Conservation (phyloP, 2,797 vertebrate genomes). For the Astyanax mexicanus region DNA sequence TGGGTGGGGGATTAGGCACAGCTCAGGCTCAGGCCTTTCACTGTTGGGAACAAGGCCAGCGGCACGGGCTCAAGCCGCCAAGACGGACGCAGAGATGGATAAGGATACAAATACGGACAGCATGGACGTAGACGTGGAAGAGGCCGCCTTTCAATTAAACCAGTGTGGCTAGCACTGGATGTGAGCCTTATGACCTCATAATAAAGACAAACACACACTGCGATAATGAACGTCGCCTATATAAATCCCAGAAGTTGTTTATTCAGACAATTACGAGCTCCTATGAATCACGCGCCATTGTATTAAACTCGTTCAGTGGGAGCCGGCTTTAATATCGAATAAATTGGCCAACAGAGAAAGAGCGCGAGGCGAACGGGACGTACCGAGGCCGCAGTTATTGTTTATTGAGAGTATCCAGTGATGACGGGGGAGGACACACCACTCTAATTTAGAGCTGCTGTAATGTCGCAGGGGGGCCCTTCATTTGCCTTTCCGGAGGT, state of each 20-base stretch:
- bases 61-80: constrained; percentile 5
- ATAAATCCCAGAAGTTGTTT: constrained; percentile 78
- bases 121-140: too few species aligned
- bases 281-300: constrained; percentile 79
- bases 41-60: constrained; percentile 12
- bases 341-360: constrained; percentile 33
- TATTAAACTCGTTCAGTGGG: constrained; percentile 70
- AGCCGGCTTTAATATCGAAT: constrained; percentile 50
- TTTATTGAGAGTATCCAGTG: constrained; percentile 30
- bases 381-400: constrained; percentile 25
- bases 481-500: constrained; percentile 22
- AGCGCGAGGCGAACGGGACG: background rate
- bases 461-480: constrained; percentile 29
- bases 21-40: constrained; percentile 3
- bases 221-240: constrained; percentile 55
- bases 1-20: constrained; percentile 5
- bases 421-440: constrained; percentile 26
- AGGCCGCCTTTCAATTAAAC: constrained; percentile 45
- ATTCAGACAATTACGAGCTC: constrained; percentile 79
- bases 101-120: too few species aligned
- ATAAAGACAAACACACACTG: constrained; percentile 38
- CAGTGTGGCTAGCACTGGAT: constrained; percentile 35
- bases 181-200: constrained; percentile 31
- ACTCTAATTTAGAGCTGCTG: constrained; percentile 32
- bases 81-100: constrained; percentile 32